These are phyloP conservation scores for Chelonus formosanus DNA, from an alignment of 2,888 invertebrate genomes.

Conservation along the genomic window DNA sequence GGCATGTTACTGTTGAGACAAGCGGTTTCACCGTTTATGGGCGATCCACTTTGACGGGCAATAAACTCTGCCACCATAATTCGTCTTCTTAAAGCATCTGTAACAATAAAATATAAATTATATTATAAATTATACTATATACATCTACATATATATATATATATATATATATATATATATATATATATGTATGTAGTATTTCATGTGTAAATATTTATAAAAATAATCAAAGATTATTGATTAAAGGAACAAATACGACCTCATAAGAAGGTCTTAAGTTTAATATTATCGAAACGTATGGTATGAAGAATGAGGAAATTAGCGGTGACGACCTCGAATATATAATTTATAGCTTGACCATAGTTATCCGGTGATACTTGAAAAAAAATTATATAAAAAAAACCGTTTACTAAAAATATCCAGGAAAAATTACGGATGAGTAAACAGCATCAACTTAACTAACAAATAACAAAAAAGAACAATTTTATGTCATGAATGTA, in stretches of 20 bases:
- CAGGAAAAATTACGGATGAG: neutral
- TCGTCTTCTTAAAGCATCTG: constrained; percentile 65
- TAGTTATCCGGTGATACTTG: constrained; percentile 12
- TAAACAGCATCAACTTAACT: neutral
- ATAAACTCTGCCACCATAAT: constrained; percentile 90
- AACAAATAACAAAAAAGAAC: constrained; percentile 10
- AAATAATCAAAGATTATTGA: constrained; percentile 14
- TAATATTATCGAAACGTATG: constrained; percentile 30
- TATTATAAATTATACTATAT: neutral
- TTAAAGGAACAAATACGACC: neutral
- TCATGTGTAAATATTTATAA: no score
- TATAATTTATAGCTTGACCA: constrained; percentile 18
- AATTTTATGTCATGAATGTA: constrained; percentile 30
- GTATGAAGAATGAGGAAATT: constrained; percentile 51
- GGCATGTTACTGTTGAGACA: constrained; percentile 67
- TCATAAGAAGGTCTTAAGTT: constrained; percentile 13
- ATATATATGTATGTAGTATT: neutral
- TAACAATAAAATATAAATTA: constrained; percentile 37
- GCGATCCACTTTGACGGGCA: constrained; percentile 76
- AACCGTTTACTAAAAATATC: neutral
- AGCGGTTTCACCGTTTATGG: constrained; percentile 75
- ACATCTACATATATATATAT: no score
- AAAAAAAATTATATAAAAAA: no score
- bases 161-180: no score
- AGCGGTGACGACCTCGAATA: constrained; percentile 28